phyloP scores from a whole-genome alignment of 2,797 vertebrate species.

The Leucoraja ocellata region DNA sequence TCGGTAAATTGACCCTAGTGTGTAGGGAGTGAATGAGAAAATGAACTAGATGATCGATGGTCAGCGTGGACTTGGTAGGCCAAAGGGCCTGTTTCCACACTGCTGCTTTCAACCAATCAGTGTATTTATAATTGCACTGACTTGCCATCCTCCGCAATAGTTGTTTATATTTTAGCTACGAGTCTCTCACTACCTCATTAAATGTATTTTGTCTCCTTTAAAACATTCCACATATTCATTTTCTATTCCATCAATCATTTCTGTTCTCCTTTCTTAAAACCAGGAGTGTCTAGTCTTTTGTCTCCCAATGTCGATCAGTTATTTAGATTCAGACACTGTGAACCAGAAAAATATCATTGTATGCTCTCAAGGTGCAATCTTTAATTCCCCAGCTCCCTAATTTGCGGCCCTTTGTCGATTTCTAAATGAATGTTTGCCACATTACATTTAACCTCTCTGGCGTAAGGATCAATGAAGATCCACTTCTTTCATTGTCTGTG shows the following conservation, averaged over 20 bases:
- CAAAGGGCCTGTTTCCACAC: too few relatives aligned
- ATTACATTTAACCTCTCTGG: background rate
- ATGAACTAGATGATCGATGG: too few relatives aligned
- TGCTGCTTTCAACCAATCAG: too few relatives aligned
- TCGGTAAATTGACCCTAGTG: too few relatives aligned
- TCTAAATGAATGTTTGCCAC: background rate
- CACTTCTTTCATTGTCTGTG: background rate
- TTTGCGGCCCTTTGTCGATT: background rate
- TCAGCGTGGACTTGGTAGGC: too few relatives aligned
- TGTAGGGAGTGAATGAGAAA: too few relatives aligned
- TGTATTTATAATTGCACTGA: background rate
- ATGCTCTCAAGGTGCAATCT: background rate
- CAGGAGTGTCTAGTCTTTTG: too few relatives aligned
- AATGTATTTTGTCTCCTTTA: background rate
- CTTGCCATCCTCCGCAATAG: background rate
- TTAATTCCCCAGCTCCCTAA: background rate
- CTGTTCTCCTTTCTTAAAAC: too few relatives aligned
- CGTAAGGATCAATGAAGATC: background rate
- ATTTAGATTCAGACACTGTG: background rate
- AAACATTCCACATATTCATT: background rate
- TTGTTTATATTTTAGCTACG: background rate
- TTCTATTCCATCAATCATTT: background rate
- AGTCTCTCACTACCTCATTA: background rate
- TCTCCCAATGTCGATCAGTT: background rate
- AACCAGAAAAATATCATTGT: background rate